Conservation (phyloP, 1,140 invertebrate species). For the Lucilia sericata region DNA sequence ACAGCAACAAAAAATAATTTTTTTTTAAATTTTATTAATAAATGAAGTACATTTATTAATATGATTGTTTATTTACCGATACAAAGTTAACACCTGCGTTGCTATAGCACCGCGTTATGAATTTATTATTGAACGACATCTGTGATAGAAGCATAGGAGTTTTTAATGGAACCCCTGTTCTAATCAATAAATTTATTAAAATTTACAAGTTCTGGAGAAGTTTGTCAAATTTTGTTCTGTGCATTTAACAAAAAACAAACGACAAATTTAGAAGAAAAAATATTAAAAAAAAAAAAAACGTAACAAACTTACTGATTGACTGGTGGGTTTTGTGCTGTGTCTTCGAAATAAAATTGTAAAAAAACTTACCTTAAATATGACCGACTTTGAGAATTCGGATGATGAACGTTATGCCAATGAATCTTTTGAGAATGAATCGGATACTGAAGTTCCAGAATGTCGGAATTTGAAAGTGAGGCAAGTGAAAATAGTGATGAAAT, state of each 20-base stretch:
- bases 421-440: conserved; percentile 47
- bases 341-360: neutral
- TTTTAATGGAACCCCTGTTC: neutral
- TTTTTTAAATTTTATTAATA: neutral
- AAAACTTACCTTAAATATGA: conserved; percentile 29
- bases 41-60: neutral
- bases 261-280: neutral
- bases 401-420: conserved; percentile 48
- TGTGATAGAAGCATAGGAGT: neutral
- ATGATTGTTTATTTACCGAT: neutral
- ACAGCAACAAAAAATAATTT: neutral
- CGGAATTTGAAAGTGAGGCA: conserved; percentile 38
- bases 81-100: neutral
- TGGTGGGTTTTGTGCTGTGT: neutral
- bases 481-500: neutral
- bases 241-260: neutral
- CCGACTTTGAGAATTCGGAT: conserved; percentile 42
- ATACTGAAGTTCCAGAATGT: conserved; percentile 45
- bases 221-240: neutral
- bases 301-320: neutral
- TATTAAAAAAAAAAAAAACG: too few relatives aligned
- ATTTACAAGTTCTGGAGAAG: neutral
- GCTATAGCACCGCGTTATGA: conserved; percentile 15
- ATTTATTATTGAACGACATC: neutral
- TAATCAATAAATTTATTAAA: neutral